Evolutionary conservation across 2,888 invertebrate species (phyloP).

Genomic region (Megalurothrips usitatus): DNA sequence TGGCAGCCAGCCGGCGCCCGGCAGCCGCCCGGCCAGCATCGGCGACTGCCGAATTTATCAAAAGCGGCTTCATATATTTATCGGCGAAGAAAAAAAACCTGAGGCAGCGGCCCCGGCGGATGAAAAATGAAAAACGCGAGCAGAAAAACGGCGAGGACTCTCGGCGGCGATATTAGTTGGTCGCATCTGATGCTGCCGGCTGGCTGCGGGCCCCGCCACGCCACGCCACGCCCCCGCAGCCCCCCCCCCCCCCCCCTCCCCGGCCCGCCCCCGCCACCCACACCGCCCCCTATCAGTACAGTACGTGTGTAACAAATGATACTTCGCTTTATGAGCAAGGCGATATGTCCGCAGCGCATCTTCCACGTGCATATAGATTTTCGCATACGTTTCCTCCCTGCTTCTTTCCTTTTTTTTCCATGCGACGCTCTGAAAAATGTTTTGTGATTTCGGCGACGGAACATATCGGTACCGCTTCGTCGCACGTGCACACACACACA

Average conservation of each 20-base stretch:
- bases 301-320: slow-evolving; percentile 12
- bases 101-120: neutral
- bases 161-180: slow-evolving; percentile 12
- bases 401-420: neutral
- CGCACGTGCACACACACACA: neutral
- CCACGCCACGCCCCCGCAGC: neutral
- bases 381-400: neutral
- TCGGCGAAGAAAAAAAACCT: neutral
- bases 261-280: neutral
- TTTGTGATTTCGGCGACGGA: neutral
- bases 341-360: neutral
- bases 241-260: neutral
- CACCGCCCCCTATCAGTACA: neutral
- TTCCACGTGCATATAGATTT: neutral
- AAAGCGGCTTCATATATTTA: slow-evolving; percentile 15
- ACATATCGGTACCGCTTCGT: neutral
- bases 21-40: neutral
- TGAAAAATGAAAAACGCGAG: slow-evolving; percentile 19
- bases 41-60: slow-evolving; percentile 1
- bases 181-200: slow-evolving; percentile 16
- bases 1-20: neutral
- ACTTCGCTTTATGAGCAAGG: neutral
- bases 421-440: neutral
- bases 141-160: slow-evolving; percentile 9
- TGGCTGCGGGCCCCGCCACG: neutral